phyloP scores from a whole-genome alignment of 2,888 invertebrate genomes.

The Hyposoter dolosus region DNA sequence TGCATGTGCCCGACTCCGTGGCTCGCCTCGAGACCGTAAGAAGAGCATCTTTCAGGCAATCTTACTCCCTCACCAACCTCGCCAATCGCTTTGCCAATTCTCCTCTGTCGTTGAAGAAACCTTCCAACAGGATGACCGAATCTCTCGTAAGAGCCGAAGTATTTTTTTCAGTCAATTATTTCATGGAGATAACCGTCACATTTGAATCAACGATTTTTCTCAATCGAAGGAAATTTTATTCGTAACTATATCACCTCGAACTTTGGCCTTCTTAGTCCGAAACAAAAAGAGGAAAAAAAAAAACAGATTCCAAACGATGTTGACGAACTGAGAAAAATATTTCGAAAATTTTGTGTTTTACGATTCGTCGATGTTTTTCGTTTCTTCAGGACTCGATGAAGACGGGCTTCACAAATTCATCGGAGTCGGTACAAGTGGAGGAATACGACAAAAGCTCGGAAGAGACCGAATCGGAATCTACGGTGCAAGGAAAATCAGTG shows the following conservation, averaged over 20 bases:
- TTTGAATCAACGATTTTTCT: too few species aligned
- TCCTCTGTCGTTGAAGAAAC: conserved; percentile 75
- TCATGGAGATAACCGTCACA: too few species aligned
- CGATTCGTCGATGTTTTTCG: background rate
- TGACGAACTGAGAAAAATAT: too few species aligned
- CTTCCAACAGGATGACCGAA: conserved; percentile 71
- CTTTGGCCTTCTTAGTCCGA: too few species aligned
- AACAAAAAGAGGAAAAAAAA: too few species aligned
- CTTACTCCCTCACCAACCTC: conserved; percentile 81
- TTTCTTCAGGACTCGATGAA: conserved; percentile 79
- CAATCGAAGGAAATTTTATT: background rate
- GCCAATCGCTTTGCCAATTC: conserved; percentile 80
- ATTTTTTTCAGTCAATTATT: background rate
- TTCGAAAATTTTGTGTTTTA: background rate
- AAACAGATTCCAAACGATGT: too few species aligned
- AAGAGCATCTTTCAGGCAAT: conserved; percentile 82
- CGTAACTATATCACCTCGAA: too few species aligned
- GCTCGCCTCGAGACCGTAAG: conserved; percentile 81
- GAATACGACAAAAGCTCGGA: conserved; percentile 81
- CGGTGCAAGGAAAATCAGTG: conserved; percentile 78
- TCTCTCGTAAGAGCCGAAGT: conserved; percentile 74
- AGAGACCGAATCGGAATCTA: conserved; percentile 80
- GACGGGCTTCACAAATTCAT: conserved; percentile 80
- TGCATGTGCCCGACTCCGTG: conserved; percentile 86
- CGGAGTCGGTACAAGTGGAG: conserved; percentile 82